phyloP scores from a whole-genome alignment of 2,797 vertebrate species.

The Chelon labrosus region DNA sequence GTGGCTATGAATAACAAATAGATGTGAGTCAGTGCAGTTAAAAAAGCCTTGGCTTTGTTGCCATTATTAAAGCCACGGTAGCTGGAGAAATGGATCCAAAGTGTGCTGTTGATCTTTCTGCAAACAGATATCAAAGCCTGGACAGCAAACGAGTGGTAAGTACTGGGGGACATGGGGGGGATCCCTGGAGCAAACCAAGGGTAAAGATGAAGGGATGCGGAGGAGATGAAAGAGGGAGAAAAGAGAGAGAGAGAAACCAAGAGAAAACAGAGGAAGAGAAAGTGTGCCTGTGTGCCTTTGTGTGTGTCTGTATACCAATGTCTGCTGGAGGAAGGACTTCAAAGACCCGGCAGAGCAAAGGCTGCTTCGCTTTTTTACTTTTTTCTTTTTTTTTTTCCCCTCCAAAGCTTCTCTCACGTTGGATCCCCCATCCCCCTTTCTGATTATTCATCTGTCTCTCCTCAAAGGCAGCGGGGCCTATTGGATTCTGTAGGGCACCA shows the following conservation, averaged over 20 bases:
- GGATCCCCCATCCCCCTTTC: conserved; percentile 53
- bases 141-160: conserved; percentile 73
- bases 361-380: conserved; percentile 71
- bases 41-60: conserved; percentile 72
- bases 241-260: conserved; percentile 49
- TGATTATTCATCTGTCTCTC: conserved; percentile 78
- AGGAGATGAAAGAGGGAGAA: conserved; percentile 76
- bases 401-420: conserved; percentile 65
- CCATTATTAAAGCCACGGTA: conserved; percentile 69
- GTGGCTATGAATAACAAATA: conserved; percentile 85
- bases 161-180: conserved; percentile 67
- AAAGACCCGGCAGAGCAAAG: conserved; percentile 78
- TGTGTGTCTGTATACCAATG: conserved; percentile 64
- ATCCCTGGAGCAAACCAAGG: conserved; percentile 77
- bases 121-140: conserved; percentile 80
- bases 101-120: conserved; percentile 75
- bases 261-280: conserved; percentile 57
- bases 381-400: conserved; percentile 33
- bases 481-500: conserved; percentile 74
- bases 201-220: conserved; percentile 80
- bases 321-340: conserved; percentile 78
- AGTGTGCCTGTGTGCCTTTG: conserved; percentile 64
- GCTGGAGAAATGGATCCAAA: conserved; percentile 75
- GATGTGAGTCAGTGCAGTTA: conserved; percentile 75
- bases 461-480: conserved; percentile 72